Percentiles rank a stretch among this genome's conserved stretches.
Evolutionary conservation across 2,113 vertebrate species (phyloP).

Genomic region (Platichthys flesus): DNA sequence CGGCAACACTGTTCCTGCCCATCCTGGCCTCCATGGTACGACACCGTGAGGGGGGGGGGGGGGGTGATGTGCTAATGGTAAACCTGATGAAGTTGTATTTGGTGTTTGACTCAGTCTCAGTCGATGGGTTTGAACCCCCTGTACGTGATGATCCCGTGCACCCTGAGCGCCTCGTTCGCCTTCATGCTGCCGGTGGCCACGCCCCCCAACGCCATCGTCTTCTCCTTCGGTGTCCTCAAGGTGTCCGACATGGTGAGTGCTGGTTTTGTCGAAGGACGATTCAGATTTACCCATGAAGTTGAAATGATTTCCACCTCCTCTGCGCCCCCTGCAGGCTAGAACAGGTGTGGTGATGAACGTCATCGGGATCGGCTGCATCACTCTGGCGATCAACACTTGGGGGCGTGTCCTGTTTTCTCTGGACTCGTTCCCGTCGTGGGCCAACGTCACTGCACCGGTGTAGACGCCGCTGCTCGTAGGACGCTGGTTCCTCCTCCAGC

Average conservation of each 20-base stretch:
- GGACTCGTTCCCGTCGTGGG: conserved; percentile 90
- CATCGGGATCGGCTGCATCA: conserved; percentile 87
- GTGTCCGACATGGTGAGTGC: conserved; percentile 93
- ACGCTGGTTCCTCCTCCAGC: background rate
- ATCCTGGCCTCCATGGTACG: conserved; percentile 93
- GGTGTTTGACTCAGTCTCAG: conserved; percentile 79
- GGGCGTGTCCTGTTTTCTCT: conserved; percentile 87
- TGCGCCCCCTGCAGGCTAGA: conserved; percentile 82
- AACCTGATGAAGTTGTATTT: no score
- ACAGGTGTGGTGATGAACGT: conserved; percentile 92
- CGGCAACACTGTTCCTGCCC: conserved; percentile 94
- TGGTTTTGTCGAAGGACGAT: background rate
- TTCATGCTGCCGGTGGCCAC: conserved; percentile 98
- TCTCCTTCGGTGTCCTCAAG: conserved; percentile 89
- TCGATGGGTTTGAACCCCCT: conserved; percentile 90
- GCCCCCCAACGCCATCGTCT: conserved; percentile 94
- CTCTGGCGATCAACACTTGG: conserved; percentile 94
- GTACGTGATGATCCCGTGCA: conserved; percentile 94
- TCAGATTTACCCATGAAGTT: rapidly evolving
- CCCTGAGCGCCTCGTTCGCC: conserved; percentile 93
- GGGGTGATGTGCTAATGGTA: no score
- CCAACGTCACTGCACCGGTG: conserved; percentile 71
- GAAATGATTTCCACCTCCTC: background rate
- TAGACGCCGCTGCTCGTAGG: background rate
- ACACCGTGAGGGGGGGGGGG: no score